Base-by-base conservation (phyloP, 2,113 vertebrate genomes). In the Grammomys surdaster region DNA sequence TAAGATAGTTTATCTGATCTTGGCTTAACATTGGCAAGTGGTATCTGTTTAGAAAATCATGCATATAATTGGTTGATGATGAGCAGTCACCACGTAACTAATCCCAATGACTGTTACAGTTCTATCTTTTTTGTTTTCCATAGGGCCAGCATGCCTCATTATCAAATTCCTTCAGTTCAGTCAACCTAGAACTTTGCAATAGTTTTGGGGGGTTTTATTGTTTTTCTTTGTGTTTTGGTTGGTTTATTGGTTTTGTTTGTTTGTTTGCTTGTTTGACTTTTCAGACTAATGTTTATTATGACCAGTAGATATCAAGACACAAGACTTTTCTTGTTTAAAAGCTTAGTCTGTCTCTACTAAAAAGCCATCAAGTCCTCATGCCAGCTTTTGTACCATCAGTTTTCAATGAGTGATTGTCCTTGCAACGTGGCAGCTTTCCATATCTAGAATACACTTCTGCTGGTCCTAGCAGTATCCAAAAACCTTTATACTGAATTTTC, bases 341-440 rank as follows among this genome's bases (percentile, higher is more conserved):
- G 43, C 78, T 91, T 63, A 51, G 40, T 33, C 4, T 11, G 43
- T 94, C 40, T 90, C 46, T 7, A n/a, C 26, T 81, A 78, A 93
- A 97, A 95, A 89, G 13, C 24, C 87, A 69, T 69, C 28, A n/a
- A 19, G 20, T 90, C 28, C 63, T 72, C 14, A 69, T 89, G 5
- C 33, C 0, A 0, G 40, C 46, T 28, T 26, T 10, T 67, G 65
- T 67, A 3, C 28, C 26, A 67, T 67, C 10, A 67, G 65, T 67
- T 67, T 87, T 93, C 75, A 86, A 92, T 97, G 40, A 56, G 40
- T 80, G 24, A 40, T 93, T 89, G 70, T 36, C 90, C 51, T 80
- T 76, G 11, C 2, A 85, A n/a, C 46, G 54, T 65, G 67, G 51
- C 85, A 76, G 78, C 70, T 80, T 65, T 73, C 43, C 48, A 92